Base-by-base conservation (phyloP, 2,797 vertebrate species). In the Meda fulgida region DNA sequence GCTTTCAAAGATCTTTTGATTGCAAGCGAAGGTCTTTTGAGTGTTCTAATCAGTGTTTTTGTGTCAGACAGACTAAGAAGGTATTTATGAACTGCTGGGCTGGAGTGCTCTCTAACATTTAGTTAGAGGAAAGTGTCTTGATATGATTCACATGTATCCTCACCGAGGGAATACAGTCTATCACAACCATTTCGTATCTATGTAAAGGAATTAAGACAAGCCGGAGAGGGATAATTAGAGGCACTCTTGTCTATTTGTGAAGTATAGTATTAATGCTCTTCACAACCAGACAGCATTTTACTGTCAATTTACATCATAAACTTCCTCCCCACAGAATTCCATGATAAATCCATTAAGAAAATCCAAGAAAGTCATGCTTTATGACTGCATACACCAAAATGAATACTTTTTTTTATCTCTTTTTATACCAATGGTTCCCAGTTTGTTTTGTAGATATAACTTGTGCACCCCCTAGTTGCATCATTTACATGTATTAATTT, bases 291-390 rank as follows among this genome's bases (percentile, higher is more conserved):
- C 55, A 80, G 83, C 69, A 60, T 85, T 85, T 80, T 65, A 72
- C 55, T 85, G 77, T 85, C 77, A 80, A 36, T 80, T 85, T 85
- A 66, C 77, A 80, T 85, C 67, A 80, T 36, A 36, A 48, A 85
- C 67, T 63, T 80, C 29, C 26, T 85, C 38, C 67, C 84, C 67
- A 23, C 58, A 60, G 76, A 79, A 60, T 84, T 31, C 38, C 10
- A 19, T 63, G 76, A 79, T 36, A 21, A 73, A 80, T 71, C 84
- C 40, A 80, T 80, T 85, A 79, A 85, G 40, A 58, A 51, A 51
- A n/a, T 19, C 21, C 23, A 72, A 51, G 40, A 72, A 55, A 26
- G 21, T 84, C 38, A 71, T 84, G 18, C 23, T 21, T n/a, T 5
- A 78, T 55, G 18, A 67, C 9, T 43, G 65, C 78, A 58, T 58